phyloP scores from a whole-genome alignment of 2,797 vertebrate genomes.

The Strix occidentalis region DNA sequence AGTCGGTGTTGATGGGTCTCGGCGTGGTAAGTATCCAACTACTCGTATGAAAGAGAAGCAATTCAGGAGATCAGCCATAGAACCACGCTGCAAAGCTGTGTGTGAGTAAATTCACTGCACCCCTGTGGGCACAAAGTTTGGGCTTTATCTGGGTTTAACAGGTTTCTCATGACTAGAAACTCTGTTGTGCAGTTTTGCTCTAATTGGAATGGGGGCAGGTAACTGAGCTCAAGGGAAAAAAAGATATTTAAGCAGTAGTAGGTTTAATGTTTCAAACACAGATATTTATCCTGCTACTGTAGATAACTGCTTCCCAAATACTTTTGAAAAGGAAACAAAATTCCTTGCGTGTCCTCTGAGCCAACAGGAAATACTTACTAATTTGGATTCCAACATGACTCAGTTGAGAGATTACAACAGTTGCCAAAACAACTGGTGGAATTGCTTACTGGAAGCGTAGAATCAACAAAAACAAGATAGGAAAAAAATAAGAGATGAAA shows the following conservation, averaged over 20 bases:
- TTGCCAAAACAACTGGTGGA: background rate
- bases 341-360: background rate
- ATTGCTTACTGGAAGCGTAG: background rate
- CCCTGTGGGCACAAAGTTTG: background rate
- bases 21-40: background rate
- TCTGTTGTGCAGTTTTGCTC: background rate
- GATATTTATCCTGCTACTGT: background rate
- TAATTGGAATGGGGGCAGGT: background rate
- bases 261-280: background rate
- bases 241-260: background rate
- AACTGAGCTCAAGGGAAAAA: background rate
- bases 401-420: background rate
- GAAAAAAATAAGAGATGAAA: background rate
- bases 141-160: background rate
- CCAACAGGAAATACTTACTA: slow-evolving; percentile 41
- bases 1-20: background rate
- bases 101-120: background rate
- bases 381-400: background rate
- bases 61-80: background rate
- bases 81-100: rapidly evolving
- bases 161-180: background rate
- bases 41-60: background rate
- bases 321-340: background rate
- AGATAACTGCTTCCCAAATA: background rate
- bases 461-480: background rate